Evolutionary conservation across 2,888 invertebrate genomes (phyloP), one percentile per base, ranked within the genome.

Genomic region (Dolichopus griseipennis): DNA sequence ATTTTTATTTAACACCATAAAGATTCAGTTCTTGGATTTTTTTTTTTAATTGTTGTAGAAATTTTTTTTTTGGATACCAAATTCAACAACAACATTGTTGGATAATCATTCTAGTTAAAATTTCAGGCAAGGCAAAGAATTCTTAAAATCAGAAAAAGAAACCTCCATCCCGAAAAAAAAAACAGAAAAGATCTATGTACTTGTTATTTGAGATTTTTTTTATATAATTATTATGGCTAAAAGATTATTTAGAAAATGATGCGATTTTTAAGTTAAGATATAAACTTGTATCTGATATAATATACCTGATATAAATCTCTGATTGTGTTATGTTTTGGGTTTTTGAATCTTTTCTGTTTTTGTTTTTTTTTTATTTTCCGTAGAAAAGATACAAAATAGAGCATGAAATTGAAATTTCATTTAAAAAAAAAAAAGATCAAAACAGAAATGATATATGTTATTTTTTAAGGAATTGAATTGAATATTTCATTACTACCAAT

Each of bases 381-480:
- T 18, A 52, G 15, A 52, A n/a, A 52, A 52, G 52, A 6, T 52
- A 52, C 18, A 52, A 52, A 52, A 52, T 52, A 52, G 52, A 52
- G 52, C 18, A 52, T 52, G n/a, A 52, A 52, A 52, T 18, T 52
- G 52, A 52, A 52, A 52, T 52, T 52, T 52, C 52, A 52, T 52
- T 52, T 52, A 6, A 27, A 27, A n/a, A 52, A 18, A 52, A 6
- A 27, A 27, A n/a, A 52, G 52, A 52, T 52, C 52, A 52, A 52
- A 52, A 52, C 15, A 52, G 15, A 52, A 52, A 52, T 12, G 37
- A 27, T 27, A 27, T 27, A 27, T 27, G 27, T 27, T 27, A 27
- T 27, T 27, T 27, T 27, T 27, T 27, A 27, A 27, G 27, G 27
- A 27, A 27, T 27, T 27, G 27, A 27, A 27, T 27, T 27, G 27